Conservation (phyloP, 2,797 vertebrate genomes). For the Calcarius lapponicus region DNA sequence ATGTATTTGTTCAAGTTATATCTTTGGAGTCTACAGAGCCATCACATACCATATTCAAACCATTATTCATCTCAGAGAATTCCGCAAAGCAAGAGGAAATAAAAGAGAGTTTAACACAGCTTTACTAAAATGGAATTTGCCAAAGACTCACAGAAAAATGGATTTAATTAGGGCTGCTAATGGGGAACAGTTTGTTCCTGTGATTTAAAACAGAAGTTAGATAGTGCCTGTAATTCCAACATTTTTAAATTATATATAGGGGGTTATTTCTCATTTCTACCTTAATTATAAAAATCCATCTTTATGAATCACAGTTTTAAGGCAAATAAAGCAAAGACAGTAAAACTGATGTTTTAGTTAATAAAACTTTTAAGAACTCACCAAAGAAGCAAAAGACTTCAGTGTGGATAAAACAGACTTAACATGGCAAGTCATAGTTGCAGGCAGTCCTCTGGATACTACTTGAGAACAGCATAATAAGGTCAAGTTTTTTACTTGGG, state of each 20-base stretch:
- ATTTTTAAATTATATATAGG: slow-evolving; percentile 74
- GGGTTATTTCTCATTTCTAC: slow-evolving; percentile 68
- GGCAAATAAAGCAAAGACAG: slow-evolving; percentile 54
- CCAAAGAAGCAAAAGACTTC: neutral
- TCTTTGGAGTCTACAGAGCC: neutral
- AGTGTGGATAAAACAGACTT: neutral
- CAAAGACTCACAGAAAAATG: slow-evolving; percentile 77
- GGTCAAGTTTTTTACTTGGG: neutral
- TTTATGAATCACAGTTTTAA: slow-evolving; percentile 57
- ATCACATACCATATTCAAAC: neutral
- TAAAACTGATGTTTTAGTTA: slow-evolving; percentile 21
- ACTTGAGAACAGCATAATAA: neutral
- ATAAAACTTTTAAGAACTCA: neutral
- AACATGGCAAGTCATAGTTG: neutral
- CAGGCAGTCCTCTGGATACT: neutral
- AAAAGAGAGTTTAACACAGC: slow-evolving; percentile 65
- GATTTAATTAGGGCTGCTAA: slow-evolving; percentile 82
- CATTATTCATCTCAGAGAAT: slow-evolving; percentile 44
- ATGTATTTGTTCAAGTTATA: neutral
- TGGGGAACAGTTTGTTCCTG: slow-evolving; percentile 69
- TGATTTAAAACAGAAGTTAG: slow-evolving; percentile 72
- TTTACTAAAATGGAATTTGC: slow-evolving; percentile 77
- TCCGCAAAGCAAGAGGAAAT: slow-evolving; percentile 65
- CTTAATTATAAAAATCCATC: slow-evolving; percentile 74
- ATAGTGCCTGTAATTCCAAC: slow-evolving; percentile 70